Base-by-base conservation (phyloP, 2,113 vertebrate genomes). In the Zonotrichia leucophrys region DNA sequence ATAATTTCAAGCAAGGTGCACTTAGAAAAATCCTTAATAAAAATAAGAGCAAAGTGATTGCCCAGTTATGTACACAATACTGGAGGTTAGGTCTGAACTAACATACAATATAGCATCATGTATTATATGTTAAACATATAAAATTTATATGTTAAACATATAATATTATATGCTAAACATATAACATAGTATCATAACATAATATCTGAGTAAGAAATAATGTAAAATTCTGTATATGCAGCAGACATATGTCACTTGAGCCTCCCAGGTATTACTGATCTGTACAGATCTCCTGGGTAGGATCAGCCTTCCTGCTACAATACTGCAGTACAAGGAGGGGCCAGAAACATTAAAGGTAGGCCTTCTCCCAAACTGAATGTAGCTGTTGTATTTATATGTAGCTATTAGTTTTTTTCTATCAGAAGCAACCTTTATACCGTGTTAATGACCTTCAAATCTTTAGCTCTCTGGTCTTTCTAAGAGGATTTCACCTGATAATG, bases 221-320 rank as follows among this genome's bases (percentile, higher is more conserved):
- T n/a, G 49, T 39, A 63, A 59, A 56, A 78, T 39, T 56, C 35
- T 80, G 4, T 35, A 21, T 52, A n/a, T 44, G 12, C 22, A 52
- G 13, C 15, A 72, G 21, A 37, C 1, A 10, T 10, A 31, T n/a
- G 12, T 21, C 24, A 28, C 37, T 53, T 5, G 24, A 55, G 21
- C 15, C 20, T 3, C 33, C 4, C 9, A 42, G 7, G 10, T 31
- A 42, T 5, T 39, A 3, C 3, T 1, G 1, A 76, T 58, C 20
- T 49, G 23, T 5, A 10, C 18, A 72, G 33, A 24, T 15, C 4
- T 73, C 20, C 37, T n/a, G 17, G 42, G 11, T 27, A 31, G 9
- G 12, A 27, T 44, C 27, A 49, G 15, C 17, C 15, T 41, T 85
- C 37, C 41, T 69, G 31, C 10, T 75, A 25, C 13, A 58, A 39